Evolutionary conservation across 2,797 vertebrate species (phyloP), one percentile per base, ranked within the genome.

Genomic region (Falco naumanni): DNA sequence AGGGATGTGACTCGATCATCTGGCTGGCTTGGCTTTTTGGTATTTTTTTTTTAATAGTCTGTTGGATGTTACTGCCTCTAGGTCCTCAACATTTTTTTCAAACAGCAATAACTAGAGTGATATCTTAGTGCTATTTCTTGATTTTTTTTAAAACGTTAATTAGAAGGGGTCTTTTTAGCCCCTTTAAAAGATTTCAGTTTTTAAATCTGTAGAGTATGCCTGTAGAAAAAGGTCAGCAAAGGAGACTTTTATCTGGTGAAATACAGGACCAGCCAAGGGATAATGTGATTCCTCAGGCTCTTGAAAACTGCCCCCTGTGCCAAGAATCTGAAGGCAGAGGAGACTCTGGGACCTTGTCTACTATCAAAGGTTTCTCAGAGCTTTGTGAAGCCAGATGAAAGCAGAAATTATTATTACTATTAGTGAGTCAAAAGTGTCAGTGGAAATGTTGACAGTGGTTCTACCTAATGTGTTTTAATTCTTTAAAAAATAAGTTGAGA

Each of bases 321-420:
- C 80, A 94, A 88, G 85, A 96, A 54, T 90, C 66, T 48, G 84
- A 87, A 96, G 71, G 92, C 86, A 83, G 89, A 92, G 45, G 88
- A 91, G 80, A 74, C 71, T 84, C 64, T 29, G 50, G 78, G 80
- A 91, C 82, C 77, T 95, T 76, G 91, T 91, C 83, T 84, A 39
- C 50, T 84, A 65, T 92, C 87, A 95, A 85, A 89, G 54, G 39
- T 85, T 96, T 88, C 91, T 86, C 82, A 86, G 89, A 92, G 50
- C 86, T 94, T 87, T 53, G 20, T 93, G 89, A 91, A 93, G 51
- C 72, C 77, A 78, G 92, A 88, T 88, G 93, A 96, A 96, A 94
- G 94, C 72, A 63, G 51, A 50, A 94, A 82, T 78, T 92, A 89
- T 64, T 84, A 50, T 54, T 84, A 11, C 72, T 76, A 11, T 89